Conservation (phyloP, 1,140 invertebrate genomes). For the Rhyzopertha dominica region DNA sequence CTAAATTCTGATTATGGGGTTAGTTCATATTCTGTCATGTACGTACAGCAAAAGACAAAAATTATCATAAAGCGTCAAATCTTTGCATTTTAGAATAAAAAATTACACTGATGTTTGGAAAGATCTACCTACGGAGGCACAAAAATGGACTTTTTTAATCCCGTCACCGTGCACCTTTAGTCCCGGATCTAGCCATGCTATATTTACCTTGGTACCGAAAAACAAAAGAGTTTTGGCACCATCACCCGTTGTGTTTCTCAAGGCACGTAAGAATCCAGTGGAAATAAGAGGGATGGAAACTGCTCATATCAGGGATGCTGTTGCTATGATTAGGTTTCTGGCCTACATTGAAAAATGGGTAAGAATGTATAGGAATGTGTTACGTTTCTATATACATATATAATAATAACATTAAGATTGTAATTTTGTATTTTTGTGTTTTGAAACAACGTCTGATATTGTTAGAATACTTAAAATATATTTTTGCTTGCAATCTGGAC, state of each 20-base stretch:
- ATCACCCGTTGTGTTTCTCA: slow-evolving; percentile 75
- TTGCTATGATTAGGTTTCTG: slow-evolving; percentile 87
- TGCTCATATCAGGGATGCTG: slow-evolving; percentile 79
- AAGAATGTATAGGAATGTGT: slow-evolving; percentile 12
- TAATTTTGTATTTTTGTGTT: too few species aligned
- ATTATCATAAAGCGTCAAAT: not conserved
- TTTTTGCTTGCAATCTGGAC: too few species aligned
- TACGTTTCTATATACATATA: too few species aligned
- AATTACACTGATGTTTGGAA: slow-evolving; percentile 65
- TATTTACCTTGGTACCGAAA: slow-evolving; percentile 60
- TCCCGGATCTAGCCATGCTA: slow-evolving; percentile 69
- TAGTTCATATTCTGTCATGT: slow-evolving; percentile 29
- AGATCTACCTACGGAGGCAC: slow-evolving; percentile 61
- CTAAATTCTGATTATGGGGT: slow-evolving; percentile 26
- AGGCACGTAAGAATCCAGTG: slow-evolving; percentile 77
- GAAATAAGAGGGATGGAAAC: slow-evolving; percentile 85
- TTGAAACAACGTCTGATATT: too few species aligned
- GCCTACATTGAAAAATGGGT: slow-evolving; percentile 75
- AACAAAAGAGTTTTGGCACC: slow-evolving; percentile 55
- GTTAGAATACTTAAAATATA: too few species aligned
- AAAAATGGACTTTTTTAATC: slow-evolving; percentile 64
- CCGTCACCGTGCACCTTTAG: slow-evolving; percentile 66
- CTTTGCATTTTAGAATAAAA: slow-evolving; percentile 53
- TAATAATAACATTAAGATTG: too few species aligned
- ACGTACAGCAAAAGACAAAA: slow-evolving; percentile 15